Evolutionary conservation across 2,113 vertebrate genomes (phyloP).

Genomic region (Tringa solitaria): DNA sequence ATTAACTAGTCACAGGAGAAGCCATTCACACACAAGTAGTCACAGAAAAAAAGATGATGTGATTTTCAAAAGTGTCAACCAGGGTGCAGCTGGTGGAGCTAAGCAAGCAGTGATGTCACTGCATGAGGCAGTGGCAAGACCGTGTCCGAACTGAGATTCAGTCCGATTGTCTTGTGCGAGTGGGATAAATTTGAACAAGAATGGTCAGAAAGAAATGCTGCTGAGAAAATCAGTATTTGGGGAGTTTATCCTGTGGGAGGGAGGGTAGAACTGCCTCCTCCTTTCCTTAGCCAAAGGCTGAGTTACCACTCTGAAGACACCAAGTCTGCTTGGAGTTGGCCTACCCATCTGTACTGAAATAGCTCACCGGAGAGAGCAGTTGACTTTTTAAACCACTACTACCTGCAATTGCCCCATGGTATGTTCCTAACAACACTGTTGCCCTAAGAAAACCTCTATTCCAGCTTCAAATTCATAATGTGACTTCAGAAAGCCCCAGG

Average conservation of each 20-base stretch:
- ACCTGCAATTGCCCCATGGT: background rate
- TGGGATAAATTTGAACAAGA: background rate
- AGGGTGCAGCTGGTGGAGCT: background rate
- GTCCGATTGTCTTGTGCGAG: background rate
- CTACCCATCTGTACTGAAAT: background rate
- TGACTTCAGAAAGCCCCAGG: background rate
- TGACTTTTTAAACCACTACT: background rate
- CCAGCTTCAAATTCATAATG: background rate
- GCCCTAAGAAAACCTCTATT: background rate
- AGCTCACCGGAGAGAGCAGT: background rate
- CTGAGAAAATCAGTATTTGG: background rate
- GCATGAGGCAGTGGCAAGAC: background rate
- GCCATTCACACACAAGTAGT: background rate
- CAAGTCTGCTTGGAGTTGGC: background rate
- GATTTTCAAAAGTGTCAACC: background rate
- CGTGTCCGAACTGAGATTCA: background rate
- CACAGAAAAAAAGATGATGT: background rate
- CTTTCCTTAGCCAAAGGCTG: background rate
- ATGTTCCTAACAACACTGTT: background rate
- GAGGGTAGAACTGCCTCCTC: background rate
- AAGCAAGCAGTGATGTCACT: background rate
- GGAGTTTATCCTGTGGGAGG: background rate
- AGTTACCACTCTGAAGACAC: background rate
- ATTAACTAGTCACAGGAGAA: background rate
- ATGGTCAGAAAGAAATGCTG: background rate